Base-by-base conservation (phyloP, 35 echinoderm and acorn worm species). In the Chiridota heheva region DNA sequence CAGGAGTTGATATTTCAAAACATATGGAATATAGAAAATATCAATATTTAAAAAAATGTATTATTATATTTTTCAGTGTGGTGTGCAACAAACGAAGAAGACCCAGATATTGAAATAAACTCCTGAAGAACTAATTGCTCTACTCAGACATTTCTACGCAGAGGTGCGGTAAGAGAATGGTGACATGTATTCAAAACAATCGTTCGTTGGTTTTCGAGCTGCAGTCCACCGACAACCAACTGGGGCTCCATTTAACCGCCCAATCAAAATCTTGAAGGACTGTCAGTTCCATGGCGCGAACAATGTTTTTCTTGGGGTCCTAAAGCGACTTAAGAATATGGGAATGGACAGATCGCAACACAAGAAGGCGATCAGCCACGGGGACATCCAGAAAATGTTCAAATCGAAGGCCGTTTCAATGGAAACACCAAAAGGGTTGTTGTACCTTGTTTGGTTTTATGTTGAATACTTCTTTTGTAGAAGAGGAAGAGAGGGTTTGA, bases 161-260 rank as follows among this genome's bases (percentile, higher is more conserved):
- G 48, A 77, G 16, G 73, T 77, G 20, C 28, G 51, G 30, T 58
- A 77, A 10, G 28, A 77, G 32, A 36, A 77, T 59, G 55, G 73
- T 8, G 39, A 18, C 12, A 15, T 15, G 22, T 77, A 59, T 59
- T 47, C 73, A 15, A 56, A 37, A n/a, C 12, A 77, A 38, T 77
- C 72, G 18, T 76, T 53, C 43, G 35, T 43, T 20, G 48, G 44
- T 36, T 18, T 76, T n/a, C 8, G 72, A 38, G 72, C 72, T 53
- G 72, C 72, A 29, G 57, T 76, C 26, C 72, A 76, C 29, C 72
- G 72, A n/a, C 44, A 76, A 53, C 48, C 57, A 48, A 76, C 44
- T 12, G 72, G 72, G 18, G 72, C 72, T 27, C 72, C 44, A 2
- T 35, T 53, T 46, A 76, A 76, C 32, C 43, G 72, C 12, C 43